Evolutionary conservation across 1,140 invertebrate genomes (phyloP).

Genomic region (Lepidurus couesii): DNA sequence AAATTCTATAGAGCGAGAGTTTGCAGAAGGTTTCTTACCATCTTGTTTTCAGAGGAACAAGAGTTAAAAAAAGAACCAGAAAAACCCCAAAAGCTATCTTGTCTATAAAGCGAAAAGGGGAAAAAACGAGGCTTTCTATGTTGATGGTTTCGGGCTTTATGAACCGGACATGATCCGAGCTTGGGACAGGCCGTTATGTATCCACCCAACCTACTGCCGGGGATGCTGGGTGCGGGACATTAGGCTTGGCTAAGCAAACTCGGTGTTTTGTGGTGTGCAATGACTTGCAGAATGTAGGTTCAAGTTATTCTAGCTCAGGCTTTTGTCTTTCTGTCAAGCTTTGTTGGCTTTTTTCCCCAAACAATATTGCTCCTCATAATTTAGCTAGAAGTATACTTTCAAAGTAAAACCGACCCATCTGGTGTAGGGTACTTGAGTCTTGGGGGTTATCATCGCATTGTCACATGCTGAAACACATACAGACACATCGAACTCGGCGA

Average conservation of each 20-base stretch:
- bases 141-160: constrained; percentile 15
- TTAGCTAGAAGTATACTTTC: neutral
- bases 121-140: constrained; percentile 11
- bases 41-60: no score
- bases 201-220: neutral
- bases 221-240: constrained; percentile 10
- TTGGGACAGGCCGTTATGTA: neutral
- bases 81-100: neutral
- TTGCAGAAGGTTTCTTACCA: no score
- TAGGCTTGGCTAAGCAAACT: constrained; percentile 21
- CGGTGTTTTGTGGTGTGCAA: constrained; percentile 21
- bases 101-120: neutral
- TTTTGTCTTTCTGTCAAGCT: constrained; percentile 20
- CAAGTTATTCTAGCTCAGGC: neutral
- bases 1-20: no score
- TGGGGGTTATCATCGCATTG: constrained; percentile 11
- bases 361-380: neutral
- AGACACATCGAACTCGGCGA: neutral
- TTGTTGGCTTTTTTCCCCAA: neutral
- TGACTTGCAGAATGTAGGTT: constrained; percentile 19
- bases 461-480: neutral
- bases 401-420: neutral
- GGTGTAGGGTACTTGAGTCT: neutral
- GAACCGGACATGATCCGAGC: constrained; percentile 20
- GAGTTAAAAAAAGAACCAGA: neutral